Conservation (phyloP, 2,113 vertebrate genomes). For the Anhinga anhinga region DNA sequence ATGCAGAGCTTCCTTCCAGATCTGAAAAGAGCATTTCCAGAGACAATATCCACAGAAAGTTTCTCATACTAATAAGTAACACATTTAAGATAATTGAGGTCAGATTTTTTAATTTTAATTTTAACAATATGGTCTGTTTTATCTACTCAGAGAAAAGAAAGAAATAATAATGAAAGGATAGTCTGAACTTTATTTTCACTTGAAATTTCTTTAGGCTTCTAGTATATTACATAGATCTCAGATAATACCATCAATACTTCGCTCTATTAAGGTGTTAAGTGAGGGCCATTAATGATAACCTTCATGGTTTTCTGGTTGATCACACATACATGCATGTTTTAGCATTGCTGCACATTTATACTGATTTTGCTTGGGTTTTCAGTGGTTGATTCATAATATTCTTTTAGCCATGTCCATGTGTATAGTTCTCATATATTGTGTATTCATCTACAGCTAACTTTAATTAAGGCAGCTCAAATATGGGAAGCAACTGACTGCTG, state of each 20-base stretch:
- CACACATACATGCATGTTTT: neutral
- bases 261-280: neutral
- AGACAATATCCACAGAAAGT: constrained; percentile 28
- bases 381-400: neutral
- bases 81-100: neutral
- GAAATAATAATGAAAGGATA: neutral
- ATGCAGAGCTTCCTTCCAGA: neutral
- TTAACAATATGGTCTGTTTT: neutral
- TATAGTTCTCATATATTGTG: neutral
- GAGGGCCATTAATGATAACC: neutral
- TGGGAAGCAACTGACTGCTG: neutral
- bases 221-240: neutral
- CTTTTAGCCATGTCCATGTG: neutral
- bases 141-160: neutral
- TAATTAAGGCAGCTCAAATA: neutral
- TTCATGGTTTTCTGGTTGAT: neutral
- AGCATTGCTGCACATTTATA: neutral
- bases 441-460: neutral
- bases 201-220: neutral
- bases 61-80: constrained; percentile 52
- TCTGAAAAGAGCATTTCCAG: constrained; percentile 57
- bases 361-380: neutral
- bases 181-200: neutral
- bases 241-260: neutral
- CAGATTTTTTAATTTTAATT: neutral